Evolutionary conservation across 2,888 invertebrate genomes (phyloP), one percentile per base, ranked within the genome.

Genomic region (Ethmia dodecea): DNA sequence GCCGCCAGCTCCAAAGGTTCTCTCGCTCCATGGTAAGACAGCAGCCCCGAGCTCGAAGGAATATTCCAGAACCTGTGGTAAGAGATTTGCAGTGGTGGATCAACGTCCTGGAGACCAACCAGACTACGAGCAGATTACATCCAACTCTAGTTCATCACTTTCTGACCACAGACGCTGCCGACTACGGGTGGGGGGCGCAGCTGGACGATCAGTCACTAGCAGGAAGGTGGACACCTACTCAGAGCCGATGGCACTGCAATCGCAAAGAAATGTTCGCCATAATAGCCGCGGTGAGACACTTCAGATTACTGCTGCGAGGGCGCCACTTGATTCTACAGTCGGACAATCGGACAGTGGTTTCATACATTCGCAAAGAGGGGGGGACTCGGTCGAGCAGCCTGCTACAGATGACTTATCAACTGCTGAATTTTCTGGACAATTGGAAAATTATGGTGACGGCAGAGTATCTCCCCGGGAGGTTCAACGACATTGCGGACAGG

Each of bases 351-450:
- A 53, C 51, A 5, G 43, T 38, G 4, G 34, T 52, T 0, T 30
- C 43, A 1, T 45, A 48, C 12, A 8, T 49, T 11, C 32, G 38
- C 8, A 59, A 54, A 31, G 47, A 55, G 28, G 55, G 55, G 5
- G 49, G 52, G 1, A 52, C 51, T 2, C 30, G 33, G 11, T 47
- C 49, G 6, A 6, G 6, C 6, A 9, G 8, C 9, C 20, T 20
- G 20, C 9, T 20, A 9, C 20, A 20, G 8, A 9, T 8, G 20
- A 9, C 20, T 20, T 9, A 9, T 20, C 8, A 6, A 20, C 6
- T 20, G 9, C 9, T 20, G 16, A 5, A 28, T 16, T 20, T 40
- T 5, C 27, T 28, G 3, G 31, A 41, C 5, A 31, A 32, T 6
- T 10, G 33, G 18, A 18, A 39, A 1, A 35, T 47, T 18, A 39